A percentile compares a stretch with the other conserved stretches of the same genome.
Conservation (phyloP, 37 sponge, comb jelly and placozoan genomes). For the Bolinopsis microptera region DNA sequence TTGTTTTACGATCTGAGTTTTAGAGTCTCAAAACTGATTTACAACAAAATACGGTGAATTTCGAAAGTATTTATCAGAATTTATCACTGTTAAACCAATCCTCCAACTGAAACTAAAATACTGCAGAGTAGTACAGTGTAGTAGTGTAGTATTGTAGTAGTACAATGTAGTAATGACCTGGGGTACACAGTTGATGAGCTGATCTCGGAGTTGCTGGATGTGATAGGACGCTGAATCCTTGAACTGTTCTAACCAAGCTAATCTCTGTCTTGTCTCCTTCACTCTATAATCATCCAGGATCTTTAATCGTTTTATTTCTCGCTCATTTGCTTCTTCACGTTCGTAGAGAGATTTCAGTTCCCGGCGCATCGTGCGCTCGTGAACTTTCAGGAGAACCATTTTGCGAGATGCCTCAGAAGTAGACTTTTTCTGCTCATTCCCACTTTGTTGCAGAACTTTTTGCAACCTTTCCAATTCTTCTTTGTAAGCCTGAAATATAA, state of each 20-base stretch:
- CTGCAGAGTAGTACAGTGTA: too few relatives aligned
- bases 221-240: conserved; percentile 42
- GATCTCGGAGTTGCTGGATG: conserved; percentile 16
- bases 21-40: too few relatives aligned
- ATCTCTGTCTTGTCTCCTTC: neutral
- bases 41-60: too few relatives aligned
- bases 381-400: conserved; percentile 46
- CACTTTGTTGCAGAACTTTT: neutral
- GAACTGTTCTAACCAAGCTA: conserved; percentile 38
- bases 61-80: too few relatives aligned
- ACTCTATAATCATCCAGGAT: neutral
- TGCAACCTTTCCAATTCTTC: conserved; percentile 22
- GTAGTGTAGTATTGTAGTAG: too few relatives aligned
- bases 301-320: neutral
- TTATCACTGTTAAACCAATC: too few relatives aligned
- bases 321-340: conserved; percentile 18
- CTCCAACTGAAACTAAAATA: too few relatives aligned
- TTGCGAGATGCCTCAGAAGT: neutral
- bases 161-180: conserved; percentile 24
- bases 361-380: conserved; percentile 17
- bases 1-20: too few relatives aligned
- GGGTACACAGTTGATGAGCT: conserved; percentile 12
- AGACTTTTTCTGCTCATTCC: conserved; percentile 19
- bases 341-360: conserved; percentile 14
- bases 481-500: conserved; percentile 19